Evolutionary conservation across 2,113 vertebrate genomes (phyloP).

Genomic region (Colinus virginianus): DNA sequence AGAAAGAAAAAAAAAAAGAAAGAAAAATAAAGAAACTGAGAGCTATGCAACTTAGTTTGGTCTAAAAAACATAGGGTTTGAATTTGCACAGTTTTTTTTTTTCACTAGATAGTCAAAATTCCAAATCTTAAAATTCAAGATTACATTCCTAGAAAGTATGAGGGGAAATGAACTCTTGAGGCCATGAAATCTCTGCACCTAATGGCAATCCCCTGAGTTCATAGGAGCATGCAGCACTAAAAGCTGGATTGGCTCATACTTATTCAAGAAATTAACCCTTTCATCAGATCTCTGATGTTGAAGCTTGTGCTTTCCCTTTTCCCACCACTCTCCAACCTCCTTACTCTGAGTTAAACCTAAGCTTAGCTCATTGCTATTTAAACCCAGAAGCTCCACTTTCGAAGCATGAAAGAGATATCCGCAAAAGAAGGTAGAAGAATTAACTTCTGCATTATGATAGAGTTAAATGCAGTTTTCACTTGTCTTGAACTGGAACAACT

Average conservation of each 20-base stretch:
- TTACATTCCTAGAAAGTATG: neutral
- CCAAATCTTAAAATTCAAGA: neutral
- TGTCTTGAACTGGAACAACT: neutral
- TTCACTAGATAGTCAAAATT: neutral
- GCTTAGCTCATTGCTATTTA: neutral
- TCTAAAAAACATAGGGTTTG: neutral
- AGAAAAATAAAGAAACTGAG: neutral
- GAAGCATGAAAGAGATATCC: neutral
- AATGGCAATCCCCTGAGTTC: neutral
- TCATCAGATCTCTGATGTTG: neutral
- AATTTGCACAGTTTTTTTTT: neutral
- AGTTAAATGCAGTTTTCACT: neutral
- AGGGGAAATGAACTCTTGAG: neutral
- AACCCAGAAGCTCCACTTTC: neutral
- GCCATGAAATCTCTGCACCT: neutral
- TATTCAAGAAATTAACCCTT: neutral
- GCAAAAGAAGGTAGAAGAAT: neutral
- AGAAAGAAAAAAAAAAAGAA: accelerated
- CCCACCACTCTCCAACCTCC: neutral
- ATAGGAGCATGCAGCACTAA: neutral
- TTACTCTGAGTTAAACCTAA: accelerated
- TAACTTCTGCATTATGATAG: neutral
- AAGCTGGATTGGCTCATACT: neutral
- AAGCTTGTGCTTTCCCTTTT: neutral
- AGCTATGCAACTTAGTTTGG: neutral